Evolutionary conservation across 1,140 invertebrate species (phyloP), one percentile per base, ranked within the genome.

Genomic region (Cyclargus thomasi): DNA sequence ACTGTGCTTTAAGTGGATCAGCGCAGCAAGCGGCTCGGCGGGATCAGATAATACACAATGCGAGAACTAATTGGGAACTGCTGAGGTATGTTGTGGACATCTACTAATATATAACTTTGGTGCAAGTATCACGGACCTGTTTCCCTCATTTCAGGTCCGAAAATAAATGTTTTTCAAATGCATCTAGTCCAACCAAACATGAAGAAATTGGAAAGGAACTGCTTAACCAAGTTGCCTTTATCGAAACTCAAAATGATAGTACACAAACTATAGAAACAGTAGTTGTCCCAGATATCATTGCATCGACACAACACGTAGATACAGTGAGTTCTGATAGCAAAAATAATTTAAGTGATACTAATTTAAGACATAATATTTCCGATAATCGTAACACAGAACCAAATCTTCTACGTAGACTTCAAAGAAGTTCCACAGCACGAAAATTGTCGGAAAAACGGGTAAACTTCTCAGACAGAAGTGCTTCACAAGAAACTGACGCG

Each of bases 1-100:
- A 94, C 69, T 92, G 93, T 66, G 93, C 95, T 35, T 90, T 95
- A 2, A 93, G 92, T n/a, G 93, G 93, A 35, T 92, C 94, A 71
- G 92, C 94, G 2, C 93, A 93, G 72, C 92, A 93, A 69, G 94
- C 92, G 70, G 93, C 93, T 23, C 88, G 93, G 0, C 87, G 95
- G 3, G 95, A 96, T 76, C 94, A 96, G 84, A 93, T 96, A 1
- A 96, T 96, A 66, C 94, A 94, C 29, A 96, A 96, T 81, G 95
- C 95, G 1, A 92, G 95, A 72, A 95, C 94, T 2, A 96, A 96
- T 74, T 96, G 95, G 95, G 95, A 96, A 82, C 82, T 95, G 62
- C 81, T 95, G 1, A 92, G 95, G 74, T 94, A 68, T 36, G 16
- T 22, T 18, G 18, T 23, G 3, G n/a, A 17, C n/a, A 16, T 11